Evolutionary conservation across 2,797 vertebrate species (phyloP).

Genomic region (Chelon labrosus): DNA sequence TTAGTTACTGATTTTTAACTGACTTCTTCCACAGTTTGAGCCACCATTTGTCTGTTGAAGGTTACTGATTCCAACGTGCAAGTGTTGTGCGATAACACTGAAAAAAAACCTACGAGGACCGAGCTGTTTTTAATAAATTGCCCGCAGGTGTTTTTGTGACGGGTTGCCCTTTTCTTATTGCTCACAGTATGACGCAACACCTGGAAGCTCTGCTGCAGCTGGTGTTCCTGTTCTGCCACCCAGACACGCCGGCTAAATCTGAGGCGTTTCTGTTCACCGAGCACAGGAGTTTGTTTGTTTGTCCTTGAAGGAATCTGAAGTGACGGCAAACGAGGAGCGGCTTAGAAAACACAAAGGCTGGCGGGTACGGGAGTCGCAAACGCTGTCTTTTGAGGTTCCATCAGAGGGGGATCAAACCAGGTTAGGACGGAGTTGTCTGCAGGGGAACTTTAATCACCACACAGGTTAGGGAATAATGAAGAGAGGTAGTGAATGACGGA

Average conservation of each 20-base stretch:
- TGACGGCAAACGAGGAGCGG: not conserved
- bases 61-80: too few species aligned
- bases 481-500: not conserved
- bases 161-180: not conserved
- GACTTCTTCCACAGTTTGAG: too few species aligned
- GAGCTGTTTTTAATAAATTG: too few species aligned
- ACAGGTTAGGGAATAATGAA: not conserved
- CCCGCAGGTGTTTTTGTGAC: too few species aligned
- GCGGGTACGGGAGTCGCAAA: too few species aligned
- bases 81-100: too few species aligned
- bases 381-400: not conserved
- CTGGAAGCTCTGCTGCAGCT: not conserved
- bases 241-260: not conserved
- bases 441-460: too few species aligned
- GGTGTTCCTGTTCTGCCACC: slow-evolving; percentile 3
- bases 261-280: not conserved
- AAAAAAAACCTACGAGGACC: too few species aligned
- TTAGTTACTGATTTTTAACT: too few species aligned
- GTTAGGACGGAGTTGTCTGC: not conserved
- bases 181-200: slow-evolving; percentile 1
- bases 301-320: not conserved
- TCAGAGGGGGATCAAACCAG: not conserved
- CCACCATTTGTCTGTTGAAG: too few species aligned
- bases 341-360: not conserved
- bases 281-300: not conserved